Evolutionary conservation across 2,113 vertebrate species (phyloP).

Genomic region (Rallus limicola): DNA sequence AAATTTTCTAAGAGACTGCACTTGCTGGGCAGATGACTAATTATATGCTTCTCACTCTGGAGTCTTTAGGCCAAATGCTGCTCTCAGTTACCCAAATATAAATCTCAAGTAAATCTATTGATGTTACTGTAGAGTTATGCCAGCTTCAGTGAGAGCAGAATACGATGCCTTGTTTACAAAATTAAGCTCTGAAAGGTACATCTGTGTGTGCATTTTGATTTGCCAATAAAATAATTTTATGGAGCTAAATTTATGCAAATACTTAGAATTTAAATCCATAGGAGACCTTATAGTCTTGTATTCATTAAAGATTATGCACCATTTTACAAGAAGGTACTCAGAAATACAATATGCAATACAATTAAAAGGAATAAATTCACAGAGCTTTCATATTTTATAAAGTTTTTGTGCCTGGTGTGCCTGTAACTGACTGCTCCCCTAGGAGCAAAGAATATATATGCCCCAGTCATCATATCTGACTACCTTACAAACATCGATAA

Average conservation of each 20-base stretch:
- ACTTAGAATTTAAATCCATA: slow-evolving; percentile 66
- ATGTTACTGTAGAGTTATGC: background rate
- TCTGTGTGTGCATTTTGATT: slow-evolving; percentile 52
- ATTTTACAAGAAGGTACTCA: slow-evolving; percentile 61
- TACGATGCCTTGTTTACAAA: slow-evolving; percentile 34
- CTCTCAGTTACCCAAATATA: background rate
- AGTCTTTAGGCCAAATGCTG: slow-evolving; percentile 32
- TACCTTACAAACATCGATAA: background rate
- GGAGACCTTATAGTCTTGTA: slow-evolving; percentile 37
- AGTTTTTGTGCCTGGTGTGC: background rate
- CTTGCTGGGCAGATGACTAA: slow-evolving; percentile 57
- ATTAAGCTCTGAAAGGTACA: slow-evolving; percentile 49
- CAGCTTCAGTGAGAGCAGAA: background rate
- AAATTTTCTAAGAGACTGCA: slow-evolving; percentile 22
- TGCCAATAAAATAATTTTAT: slow-evolving; percentile 70
- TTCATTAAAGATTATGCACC: slow-evolving; percentile 71
- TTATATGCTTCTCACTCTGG: slow-evolving; percentile 30
- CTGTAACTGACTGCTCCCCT: background rate
- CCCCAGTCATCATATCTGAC: background rate
- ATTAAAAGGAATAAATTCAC: slow-evolving; percentile 60
- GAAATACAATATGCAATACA: slow-evolving; percentile 51
- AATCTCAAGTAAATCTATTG: slow-evolving; percentile 22
- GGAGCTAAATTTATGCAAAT: slow-evolving; percentile 52
- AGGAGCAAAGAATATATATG: background rate
- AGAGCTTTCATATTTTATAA: slow-evolving; percentile 15